A percentile compares a stretch with the other conserved stretches of the same genome.
Conservation (phyloP, 2,888 invertebrate genomes). For the Agrotis ipsilon region DNA sequence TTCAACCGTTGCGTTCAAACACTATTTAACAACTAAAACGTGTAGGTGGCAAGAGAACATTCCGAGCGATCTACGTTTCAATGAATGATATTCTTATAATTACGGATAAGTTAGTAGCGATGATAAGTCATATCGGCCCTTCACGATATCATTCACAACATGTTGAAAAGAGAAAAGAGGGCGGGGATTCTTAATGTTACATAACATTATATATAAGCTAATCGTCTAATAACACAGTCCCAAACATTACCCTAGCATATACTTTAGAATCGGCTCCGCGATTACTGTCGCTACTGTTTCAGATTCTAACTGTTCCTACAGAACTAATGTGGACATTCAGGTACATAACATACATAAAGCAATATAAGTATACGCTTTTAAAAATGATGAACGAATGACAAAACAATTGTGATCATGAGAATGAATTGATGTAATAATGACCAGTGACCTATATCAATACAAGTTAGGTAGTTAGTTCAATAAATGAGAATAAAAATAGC, state of each 20-base stretch:
- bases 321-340: slow-evolving; percentile 75
- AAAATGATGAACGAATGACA: slow-evolving; percentile 51
- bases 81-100: slow-evolving; percentile 55
- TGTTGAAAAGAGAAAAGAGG: slow-evolving; percentile 90
- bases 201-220: slow-evolving; percentile 75
- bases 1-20: slow-evolving; percentile 88
- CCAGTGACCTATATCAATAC: slow-evolving; percentile 63
- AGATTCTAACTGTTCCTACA: slow-evolving; percentile 56
- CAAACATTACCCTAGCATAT: slow-evolving; percentile 78
- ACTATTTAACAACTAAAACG: slow-evolving; percentile 70
- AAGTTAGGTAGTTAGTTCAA: slow-evolving; percentile 51
- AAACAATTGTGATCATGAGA: slow-evolving; percentile 68
- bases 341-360: slow-evolving; percentile 78
- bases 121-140: slow-evolving; percentile 53
- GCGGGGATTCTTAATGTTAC: slow-evolving; percentile 73
- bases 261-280: slow-evolving; percentile 60
- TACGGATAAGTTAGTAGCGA: slow-evolving; percentile 55
- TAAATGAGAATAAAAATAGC: slow-evolving; percentile 66
- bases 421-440: slow-evolving; percentile 68
- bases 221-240: slow-evolving; percentile 88
- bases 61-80: slow-evolving; percentile 57
- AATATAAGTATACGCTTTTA: slow-evolving; percentile 50
- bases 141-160: slow-evolving; percentile 80
- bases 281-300: slow-evolving; percentile 53
- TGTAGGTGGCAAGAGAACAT: slow-evolving; percentile 79